A percentile compares a stretch with the other conserved stretches of the same genome.
Conservation (phyloP, 2,113 vertebrate species). For the Cervus canadensis region DNA sequence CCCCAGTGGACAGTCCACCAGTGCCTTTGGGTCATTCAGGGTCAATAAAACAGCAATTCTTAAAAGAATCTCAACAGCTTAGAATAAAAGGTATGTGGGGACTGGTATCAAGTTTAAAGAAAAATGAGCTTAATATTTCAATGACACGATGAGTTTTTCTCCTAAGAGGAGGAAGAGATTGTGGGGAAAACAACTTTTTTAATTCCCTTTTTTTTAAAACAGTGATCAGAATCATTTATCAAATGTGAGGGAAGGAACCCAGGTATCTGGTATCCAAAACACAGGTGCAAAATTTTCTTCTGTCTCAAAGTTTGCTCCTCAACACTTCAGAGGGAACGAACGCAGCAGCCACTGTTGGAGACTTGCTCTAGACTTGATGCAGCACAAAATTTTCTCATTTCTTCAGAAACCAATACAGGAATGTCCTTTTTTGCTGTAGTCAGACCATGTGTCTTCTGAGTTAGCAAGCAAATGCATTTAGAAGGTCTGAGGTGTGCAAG, state of each 20-base stretch:
- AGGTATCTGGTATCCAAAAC: conserved; percentile 60
- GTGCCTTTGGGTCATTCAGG: conserved; percentile 28
- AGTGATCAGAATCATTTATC: conserved; percentile 32
- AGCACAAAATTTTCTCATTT: conserved; percentile 43
- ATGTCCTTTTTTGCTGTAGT: conserved; percentile 65
- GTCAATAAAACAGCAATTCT: conserved; percentile 23
- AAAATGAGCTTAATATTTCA: conserved; percentile 48
- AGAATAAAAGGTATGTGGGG: conserved; percentile 33
- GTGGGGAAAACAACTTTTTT: neutral
- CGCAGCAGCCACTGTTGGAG: conserved; percentile 48
- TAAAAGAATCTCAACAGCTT: neutral
- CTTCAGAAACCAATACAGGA: conserved; percentile 62
- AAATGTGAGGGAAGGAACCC: conserved; percentile 25
- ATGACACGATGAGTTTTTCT: conserved; percentile 48
- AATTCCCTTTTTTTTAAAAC: conserved; percentile 27
- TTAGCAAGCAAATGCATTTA: conserved; percentile 51
- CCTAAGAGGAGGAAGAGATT: neutral
- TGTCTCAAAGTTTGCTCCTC: conserved; percentile 56
- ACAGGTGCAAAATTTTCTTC: conserved; percentile 40
- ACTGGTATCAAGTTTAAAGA: conserved; percentile 36
- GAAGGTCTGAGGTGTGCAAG: conserved; percentile 45
- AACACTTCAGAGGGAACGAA: conserved; percentile 42
- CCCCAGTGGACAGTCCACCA: neutral
- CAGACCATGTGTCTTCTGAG: conserved; percentile 47
- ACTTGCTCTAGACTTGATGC: conserved; percentile 53